A percentile compares a stretch with the other conserved stretches of the same genome.
Evolutionary conservation across 2,888 invertebrate genomes (phyloP).

Genomic region (Auanema sp.): DNA sequence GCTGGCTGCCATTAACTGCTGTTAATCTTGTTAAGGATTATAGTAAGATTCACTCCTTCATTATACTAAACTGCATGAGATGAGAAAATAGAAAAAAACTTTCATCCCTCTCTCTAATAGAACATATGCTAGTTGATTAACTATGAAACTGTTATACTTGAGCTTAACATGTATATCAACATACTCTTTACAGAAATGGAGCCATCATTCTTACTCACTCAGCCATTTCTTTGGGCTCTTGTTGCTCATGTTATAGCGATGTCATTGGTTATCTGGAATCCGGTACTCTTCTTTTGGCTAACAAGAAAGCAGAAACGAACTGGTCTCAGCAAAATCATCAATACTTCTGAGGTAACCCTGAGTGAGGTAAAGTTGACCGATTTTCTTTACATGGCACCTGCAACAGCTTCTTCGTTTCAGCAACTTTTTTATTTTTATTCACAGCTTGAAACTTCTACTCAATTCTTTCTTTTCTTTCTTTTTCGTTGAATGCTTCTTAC

Average conservation of each 20-base stretch:
- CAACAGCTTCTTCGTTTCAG: neutral
- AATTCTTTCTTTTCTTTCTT: neutral
- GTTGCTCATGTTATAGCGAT: slow-evolving; percentile 62
- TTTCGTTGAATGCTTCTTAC: neutral
- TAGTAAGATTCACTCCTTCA: slow-evolving; percentile 36
- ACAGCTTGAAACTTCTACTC: neutral
- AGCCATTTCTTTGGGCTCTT: slow-evolving; percentile 61
- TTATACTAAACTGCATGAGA: neutral
- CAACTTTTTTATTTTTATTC: neutral
- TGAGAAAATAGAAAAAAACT: neutral
- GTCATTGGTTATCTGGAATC: slow-evolving; percentile 63
- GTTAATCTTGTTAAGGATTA: slow-evolving; percentile 62
- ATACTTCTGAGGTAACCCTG: slow-evolving; percentile 53
- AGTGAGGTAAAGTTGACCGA: neutral
- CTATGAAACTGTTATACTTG: too few relatives aligned
- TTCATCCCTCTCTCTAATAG: neutral
- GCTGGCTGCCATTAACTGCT: slow-evolving; percentile 61
- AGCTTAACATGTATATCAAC: too few relatives aligned
- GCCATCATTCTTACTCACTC: slow-evolving; percentile 47
- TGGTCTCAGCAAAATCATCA: slow-evolving; percentile 55
- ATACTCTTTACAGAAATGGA: slow-evolving; percentile 46
- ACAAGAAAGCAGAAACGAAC: slow-evolving; percentile 61
- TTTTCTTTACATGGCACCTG: slow-evolving; percentile 1
- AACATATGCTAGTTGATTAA: too few relatives aligned
- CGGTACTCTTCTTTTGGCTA: slow-evolving; percentile 63